A percentile compares a stretch with the other conserved stretches of the same genome.
Conservation (phyloP, 1,140 invertebrate species). For the Magallana ariakensis region DNA sequence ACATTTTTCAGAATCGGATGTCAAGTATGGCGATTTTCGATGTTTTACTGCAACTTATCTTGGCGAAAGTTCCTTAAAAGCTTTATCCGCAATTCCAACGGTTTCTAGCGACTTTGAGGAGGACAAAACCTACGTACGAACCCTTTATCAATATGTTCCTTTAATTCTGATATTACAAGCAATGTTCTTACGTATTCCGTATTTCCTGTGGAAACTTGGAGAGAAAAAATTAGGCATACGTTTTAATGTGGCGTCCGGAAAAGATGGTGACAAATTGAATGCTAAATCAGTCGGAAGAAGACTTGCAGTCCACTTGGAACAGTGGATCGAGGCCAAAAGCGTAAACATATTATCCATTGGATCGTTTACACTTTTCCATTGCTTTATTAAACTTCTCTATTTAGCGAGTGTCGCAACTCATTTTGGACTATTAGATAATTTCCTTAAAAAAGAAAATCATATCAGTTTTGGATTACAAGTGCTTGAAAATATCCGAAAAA, state of each 20-base stretch:
- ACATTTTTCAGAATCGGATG: neutral
- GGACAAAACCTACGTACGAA: neutral
- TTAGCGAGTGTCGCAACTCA: neutral
- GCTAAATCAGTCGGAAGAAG: neutral
- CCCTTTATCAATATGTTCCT: neutral
- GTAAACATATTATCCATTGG: slow-evolving; percentile 6
- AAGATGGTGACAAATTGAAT: neutral
- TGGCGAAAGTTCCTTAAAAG: neutral
- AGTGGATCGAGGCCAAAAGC: neutral
- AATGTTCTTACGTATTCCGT: neutral
- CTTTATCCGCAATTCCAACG: neutral
- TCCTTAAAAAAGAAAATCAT: slow-evolving; percentile 5
- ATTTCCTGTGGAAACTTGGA: neutral
- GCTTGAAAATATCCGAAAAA: neutral
- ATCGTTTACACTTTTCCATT: neutral
- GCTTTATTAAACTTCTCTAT: slow-evolving; percentile 4
- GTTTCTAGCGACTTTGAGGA: neutral
- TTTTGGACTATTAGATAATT: neutral
- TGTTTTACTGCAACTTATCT: neutral
- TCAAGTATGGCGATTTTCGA: neutral
- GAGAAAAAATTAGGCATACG: neutral
- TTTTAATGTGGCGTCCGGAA: neutral
- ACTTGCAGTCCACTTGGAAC: neutral
- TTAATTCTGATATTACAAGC: neutral
- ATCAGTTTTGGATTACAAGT: neutral